Percentiles rank a stretch among this genome's conserved stretches.
Conservation (phyloP, 2,113 vertebrate genomes). For the Romanogobio albipinnatus region DNA sequence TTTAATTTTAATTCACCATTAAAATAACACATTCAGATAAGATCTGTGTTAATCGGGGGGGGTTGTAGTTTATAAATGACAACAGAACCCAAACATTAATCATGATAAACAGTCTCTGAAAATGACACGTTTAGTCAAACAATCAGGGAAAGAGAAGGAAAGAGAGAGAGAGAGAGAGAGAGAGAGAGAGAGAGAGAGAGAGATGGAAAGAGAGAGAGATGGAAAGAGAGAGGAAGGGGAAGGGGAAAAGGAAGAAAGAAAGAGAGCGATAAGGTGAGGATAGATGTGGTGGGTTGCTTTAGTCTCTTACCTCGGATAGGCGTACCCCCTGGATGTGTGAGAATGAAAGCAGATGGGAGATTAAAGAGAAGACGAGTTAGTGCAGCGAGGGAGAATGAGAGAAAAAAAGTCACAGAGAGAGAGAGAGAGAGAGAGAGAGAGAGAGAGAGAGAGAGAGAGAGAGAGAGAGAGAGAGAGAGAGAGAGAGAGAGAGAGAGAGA, state of each 20-base stretch:
- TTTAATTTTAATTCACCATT: constrained; percentile 11
- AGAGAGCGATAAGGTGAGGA: constrained; percentile 79
- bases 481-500: constrained; percentile 62
- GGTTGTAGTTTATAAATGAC: neutral
- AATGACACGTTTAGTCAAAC: constrained; percentile 34
- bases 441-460: constrained; percentile 52
- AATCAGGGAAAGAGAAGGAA: constrained; percentile 13
- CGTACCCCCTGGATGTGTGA: constrained; percentile 96
- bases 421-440: constrained; percentile 56
- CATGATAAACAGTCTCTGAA: constrained; percentile 29
- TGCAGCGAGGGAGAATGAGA: constrained; percentile 72
- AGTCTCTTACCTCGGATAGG: constrained; percentile 96
- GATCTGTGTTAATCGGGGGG: neutral
- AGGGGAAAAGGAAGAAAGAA: constrained; percentile 50
- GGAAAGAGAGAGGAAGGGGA: neutral
- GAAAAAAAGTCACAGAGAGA: constrained; percentile 55
- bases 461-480: constrained; percentile 54
- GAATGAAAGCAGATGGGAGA: constrained; percentile 95
- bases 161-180: neutral
- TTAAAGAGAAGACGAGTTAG: constrained; percentile 96
- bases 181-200: neutral
- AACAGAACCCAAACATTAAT: constrained; percentile 18
- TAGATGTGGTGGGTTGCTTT: constrained; percentile 83
- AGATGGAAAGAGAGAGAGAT: constrained; percentile 51
- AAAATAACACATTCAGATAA: constrained; percentile 15